Evolutionary conservation across 2,797 vertebrate species (phyloP), one percentile per base, ranked within the genome.

Genomic region (Rhinoraja longicauda): DNA sequence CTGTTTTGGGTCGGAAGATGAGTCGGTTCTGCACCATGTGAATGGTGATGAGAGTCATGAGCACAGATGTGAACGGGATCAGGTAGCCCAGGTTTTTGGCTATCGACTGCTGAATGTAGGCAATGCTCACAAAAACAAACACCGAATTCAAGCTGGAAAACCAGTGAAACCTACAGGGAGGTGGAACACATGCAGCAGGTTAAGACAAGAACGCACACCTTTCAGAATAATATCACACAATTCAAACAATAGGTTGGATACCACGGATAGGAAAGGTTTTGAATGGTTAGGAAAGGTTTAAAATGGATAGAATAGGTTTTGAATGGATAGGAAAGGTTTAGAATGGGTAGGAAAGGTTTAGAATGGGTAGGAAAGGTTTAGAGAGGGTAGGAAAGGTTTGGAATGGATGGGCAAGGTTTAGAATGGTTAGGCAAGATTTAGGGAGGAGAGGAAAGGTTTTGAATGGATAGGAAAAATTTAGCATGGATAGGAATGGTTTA

Each of bases 81-180:
- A 99, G 97, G 93, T 98, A 98, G 93, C 96, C 97, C 72, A 99
- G 95, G 94, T 97, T 97, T 95, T 97, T 97, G 67, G 96, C 96
- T 94, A 97, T 96, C 0, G 97, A 98, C 93, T 98, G 96, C 95
- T 99, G 98, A 94, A 99, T 97, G 92, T 98, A 99, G 93, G 98
- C 97, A 93, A 99, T 98, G 93, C 96, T 98, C 95, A 99, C 95
- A 95, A 99, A 98, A 94, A 98, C 97, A 32, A 98, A 95, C 0
- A 96, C 96, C 64, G 97, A 97, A 93, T 97, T 98, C 94, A 99
- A 95, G 95, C 98, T 99, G 94, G 97, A 95, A 95, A 98, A 94
- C 98, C 98, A 99, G 90, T 98, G 97, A 95, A 98, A 98, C 98
- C 98, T 99, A 93, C 45, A 64, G 79, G 64, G 94, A 78, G 70